A percentile compares a stretch with the other conserved stretches of the same genome.
phyloP scores from a whole-genome alignment of 2,113 vertebrate species.

The Thermophis baileyi region DNA sequence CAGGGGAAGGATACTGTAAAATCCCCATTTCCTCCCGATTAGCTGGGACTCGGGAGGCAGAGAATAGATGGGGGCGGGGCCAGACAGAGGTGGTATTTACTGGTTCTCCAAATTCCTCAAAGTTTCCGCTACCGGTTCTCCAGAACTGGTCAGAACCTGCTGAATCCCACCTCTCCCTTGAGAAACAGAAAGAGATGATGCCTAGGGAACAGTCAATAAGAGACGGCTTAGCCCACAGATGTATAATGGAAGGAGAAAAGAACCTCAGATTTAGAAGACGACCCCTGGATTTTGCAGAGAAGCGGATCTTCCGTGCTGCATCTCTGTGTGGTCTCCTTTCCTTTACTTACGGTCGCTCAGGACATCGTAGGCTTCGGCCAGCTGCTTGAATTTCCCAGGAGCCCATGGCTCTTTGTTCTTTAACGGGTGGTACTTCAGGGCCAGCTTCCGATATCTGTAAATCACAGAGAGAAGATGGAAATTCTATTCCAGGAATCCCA shows the following conservation, averaged over 20 bases:
- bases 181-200: not conserved
- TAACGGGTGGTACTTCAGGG: slow-evolving; percentile 81
- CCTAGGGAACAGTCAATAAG: not conserved
- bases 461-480: not conserved
- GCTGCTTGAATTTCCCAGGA: slow-evolving; percentile 70
- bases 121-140: too few species aligned
- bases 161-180: too few species aligned
- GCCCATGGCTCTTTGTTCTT: slow-evolving; percentile 67
- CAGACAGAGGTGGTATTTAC: too few species aligned
- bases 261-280: not conserved
- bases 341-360: slow-evolving; percentile 87
- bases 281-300: not conserved
- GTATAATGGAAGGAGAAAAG: not conserved
- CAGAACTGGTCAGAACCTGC: too few species aligned
- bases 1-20: too few species aligned
- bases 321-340: not conserved
- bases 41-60: too few species aligned
- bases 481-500: not conserved
- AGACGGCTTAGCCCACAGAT: not conserved
- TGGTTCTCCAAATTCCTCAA: too few species aligned
- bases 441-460: slow-evolving; percentile 79
- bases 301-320: rapidly evolving
- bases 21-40: too few species aligned
- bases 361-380: slow-evolving; percentile 91
- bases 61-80: too few species aligned